A percentile compares a stretch with the other conserved stretches of the same genome.
Conservation (phyloP, 2,797 vertebrate species). For the Crax fasciolata region DNA sequence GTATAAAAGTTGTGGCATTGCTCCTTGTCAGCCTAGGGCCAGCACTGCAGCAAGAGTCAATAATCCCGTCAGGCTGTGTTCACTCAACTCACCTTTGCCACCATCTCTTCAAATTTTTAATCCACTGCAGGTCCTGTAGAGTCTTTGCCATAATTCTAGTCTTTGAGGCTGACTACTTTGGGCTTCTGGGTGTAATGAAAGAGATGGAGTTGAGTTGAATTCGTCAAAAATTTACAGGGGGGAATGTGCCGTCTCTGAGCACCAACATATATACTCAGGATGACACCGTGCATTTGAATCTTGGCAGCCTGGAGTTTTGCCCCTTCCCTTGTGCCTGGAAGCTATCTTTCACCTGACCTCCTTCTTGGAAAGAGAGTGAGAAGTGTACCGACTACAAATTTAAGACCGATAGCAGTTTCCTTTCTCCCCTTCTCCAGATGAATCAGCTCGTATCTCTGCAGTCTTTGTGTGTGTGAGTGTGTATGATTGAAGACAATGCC, state of each 20-base stretch:
- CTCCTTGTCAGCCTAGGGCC: not conserved
- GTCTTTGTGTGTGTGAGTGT: not conserved
- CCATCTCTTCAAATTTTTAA: not conserved
- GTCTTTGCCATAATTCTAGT: not conserved
- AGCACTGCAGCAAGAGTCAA: not conserved
- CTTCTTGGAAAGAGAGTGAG: not conserved
- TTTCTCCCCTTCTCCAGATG: not conserved
- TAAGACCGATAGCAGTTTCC: not conserved
- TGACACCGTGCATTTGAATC: not conserved
- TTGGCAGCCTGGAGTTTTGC: not conserved
- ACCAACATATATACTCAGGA: not conserved
- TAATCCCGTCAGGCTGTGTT: not conserved
- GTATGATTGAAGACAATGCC: not conserved
- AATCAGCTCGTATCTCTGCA: slow-evolving; percentile 4
- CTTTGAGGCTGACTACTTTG: not conserved
- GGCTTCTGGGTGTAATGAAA: not conserved
- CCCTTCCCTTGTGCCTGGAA: not conserved
- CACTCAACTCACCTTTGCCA: not conserved
- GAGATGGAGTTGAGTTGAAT: not conserved
- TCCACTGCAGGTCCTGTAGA: not conserved
- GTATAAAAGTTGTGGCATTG: not conserved
- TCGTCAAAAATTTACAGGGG: not conserved
- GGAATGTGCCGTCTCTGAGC: not conserved
- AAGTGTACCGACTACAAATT: not conserved
- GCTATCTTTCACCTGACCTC: slow-evolving; percentile 14